These are phyloP conservation scores for Chromobotia macracanthus DNA, from an alignment of 2,797 vertebrate genomes.

Conservation along the genomic window DNA sequence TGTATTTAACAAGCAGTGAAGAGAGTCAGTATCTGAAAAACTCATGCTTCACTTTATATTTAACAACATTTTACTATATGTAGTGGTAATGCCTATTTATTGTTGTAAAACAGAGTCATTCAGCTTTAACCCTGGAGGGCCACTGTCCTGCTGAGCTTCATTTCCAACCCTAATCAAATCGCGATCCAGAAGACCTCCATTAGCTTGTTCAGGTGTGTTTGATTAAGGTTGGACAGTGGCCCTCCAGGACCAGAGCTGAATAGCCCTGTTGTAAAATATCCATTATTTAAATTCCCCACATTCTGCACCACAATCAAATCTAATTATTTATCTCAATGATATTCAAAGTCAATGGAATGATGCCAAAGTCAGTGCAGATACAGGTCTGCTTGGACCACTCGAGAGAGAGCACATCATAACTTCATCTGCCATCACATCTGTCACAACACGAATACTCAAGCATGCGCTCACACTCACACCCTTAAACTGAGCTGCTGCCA, in stretches of 20 bases:
- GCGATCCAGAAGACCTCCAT: not conserved
- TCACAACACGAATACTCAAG: conserved; percentile 26
- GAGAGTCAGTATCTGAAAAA: too few species aligned
- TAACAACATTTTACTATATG: not conserved
- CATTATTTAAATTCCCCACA: not conserved
- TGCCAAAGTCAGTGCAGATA: not conserved
- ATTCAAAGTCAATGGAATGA: conserved; percentile 13
- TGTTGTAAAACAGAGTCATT: not conserved
- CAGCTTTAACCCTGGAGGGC: too few species aligned
- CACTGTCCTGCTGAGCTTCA: too few species aligned
- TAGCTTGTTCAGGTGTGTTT: not conserved
- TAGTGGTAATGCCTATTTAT: not conserved
- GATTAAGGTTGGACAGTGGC: not conserved
- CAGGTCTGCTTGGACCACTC: conserved; percentile 13
- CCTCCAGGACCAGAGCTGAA: not conserved
- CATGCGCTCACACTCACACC: conserved; percentile 9
- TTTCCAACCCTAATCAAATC: not conserved
- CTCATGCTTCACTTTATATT: not conserved
- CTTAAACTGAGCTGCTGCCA: conserved; percentile 31
- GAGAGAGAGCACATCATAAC: conserved; percentile 26
- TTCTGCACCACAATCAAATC: conserved; percentile 14
- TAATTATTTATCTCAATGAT: conserved; percentile 15
- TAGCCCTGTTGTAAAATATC: not conserved
- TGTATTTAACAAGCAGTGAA: too few species aligned
- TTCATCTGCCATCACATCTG: conserved; percentile 22